phyloP scores from a whole-genome alignment of 2,113 vertebrate species.

The Entomyzon cyanotis region DNA sequence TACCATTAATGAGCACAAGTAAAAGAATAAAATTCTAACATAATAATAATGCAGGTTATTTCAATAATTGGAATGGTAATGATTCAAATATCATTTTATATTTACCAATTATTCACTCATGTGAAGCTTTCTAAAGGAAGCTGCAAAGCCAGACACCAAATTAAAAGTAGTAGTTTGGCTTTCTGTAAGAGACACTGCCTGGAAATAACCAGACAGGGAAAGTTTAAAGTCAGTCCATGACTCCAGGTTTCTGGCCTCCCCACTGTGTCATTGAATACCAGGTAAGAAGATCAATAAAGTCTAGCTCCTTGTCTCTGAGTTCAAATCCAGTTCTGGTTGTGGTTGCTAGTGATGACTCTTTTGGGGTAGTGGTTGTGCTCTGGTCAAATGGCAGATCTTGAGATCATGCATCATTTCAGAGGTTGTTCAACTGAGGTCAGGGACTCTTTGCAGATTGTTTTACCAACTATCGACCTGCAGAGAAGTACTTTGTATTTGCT shows the following conservation, averaged over 20 bases:
- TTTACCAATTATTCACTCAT: slow-evolving; percentile 8
- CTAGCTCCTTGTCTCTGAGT: not conserved
- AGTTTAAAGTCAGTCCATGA: not conserved
- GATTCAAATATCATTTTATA: not conserved
- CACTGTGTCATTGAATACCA: not conserved
- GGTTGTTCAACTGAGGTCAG: not conserved
- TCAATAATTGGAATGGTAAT: not conserved
- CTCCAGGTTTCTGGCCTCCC: not conserved
- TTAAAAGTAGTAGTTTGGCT: not conserved
- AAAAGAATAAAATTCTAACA: slow-evolving; percentile 1
- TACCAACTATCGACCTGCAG: not conserved
- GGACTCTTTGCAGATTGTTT: not conserved
- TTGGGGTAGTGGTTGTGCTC: not conserved
- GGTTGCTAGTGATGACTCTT: not conserved
- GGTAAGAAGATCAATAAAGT: slow-evolving; percentile 29
- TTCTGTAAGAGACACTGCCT: not conserved
- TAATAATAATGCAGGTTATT: not conserved
- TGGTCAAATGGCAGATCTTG: not conserved
- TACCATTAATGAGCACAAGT: not conserved
- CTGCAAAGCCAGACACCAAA: not conserved
- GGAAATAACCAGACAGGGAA: not conserved
- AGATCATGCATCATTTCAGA: not conserved
- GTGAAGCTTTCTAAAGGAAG: slow-evolving; percentile 5
- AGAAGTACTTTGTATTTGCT: not conserved
- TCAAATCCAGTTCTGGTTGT: slow-evolving; percentile 14